Evolutionary conservation across 2,797 vertebrate species (phyloP), one percentile per base, ranked within the genome.

Genomic region (Aphelocoma californica): DNA sequence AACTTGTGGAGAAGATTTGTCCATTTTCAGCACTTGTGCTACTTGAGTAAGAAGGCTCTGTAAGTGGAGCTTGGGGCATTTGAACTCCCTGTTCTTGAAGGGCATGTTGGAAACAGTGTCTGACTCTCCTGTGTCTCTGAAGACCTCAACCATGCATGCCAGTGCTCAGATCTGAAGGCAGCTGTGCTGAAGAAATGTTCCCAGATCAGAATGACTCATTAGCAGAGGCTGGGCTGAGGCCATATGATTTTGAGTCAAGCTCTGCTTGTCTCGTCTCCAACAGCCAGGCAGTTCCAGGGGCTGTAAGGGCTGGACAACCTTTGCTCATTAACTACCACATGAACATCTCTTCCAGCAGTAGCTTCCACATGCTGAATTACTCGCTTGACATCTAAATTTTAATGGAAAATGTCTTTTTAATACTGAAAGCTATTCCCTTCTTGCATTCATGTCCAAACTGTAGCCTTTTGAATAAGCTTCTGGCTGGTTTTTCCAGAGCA

Each of bases 301-400:
- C 64, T 57, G 38, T 2, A 18, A 48, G 56, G 61, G 36, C 81
- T 64, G 45, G 51, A 54, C 0, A 2, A 80, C 86, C 83, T 86
- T 51, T 88, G 60, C 74, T 94, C 60, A 40, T 91, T 73, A 94
- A 51, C 48, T 54, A 84, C 70, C 18, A 36, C 57, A 51, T 4
- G 60, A 73, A 65, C 42, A 69, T 93, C 86, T 81, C 78, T 95
- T 92, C 88, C 93, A 95, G 86, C 74, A 93, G 95, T 93, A 97
- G 94, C 94, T 93, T 94, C 83, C 56, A 67, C 74, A 90, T 58
- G 86, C 42, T 74, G 78, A 74, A 95, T 84, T 74, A 70, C 71
- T 96, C 77, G 54, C 64, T 93, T 82, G 93, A 92, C 60, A 77
- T 92, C 86, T 83, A 86, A 86, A 78, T 71, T 82, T 65, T 89